Base-by-base conservation (phyloP, 2,797 vertebrate genomes). In the Parauchenoglanis ngamensis region DNA sequence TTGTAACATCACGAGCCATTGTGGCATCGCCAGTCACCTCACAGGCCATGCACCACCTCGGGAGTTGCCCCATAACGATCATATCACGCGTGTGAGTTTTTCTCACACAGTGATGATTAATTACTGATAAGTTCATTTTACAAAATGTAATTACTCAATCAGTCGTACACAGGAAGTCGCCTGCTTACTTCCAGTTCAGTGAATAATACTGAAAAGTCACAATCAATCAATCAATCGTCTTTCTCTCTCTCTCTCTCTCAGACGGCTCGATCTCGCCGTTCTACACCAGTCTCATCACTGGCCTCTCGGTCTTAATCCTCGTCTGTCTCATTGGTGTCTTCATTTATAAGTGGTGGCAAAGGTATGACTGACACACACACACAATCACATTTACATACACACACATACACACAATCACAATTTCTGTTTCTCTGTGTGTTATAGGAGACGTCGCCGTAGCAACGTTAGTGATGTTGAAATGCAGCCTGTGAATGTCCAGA, bases 401-500 rank as follows among this genome's bases (percentile, higher is more conserved):
- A 40, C 35, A 40, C 68, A 40, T 19, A 1, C 67, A 15, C 67
- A 17, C 31, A 70, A 67, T 28, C 65, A 61, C 23, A 0, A 0
- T 12, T 67, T 52, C 12, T 76, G 11, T 49, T 76, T 76, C 46
- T 76, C 46, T 52, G 25, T 76, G 6, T 1, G 3, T 46, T 25
- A 52, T 46, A 52, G 73, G 73, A 76, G 13, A 3, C 5, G 0
- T 49, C 23, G 2, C 72, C 11, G 1, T 49, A 40, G 12, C 40
- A 12, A 23, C 0, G 10, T 1, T 2, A n/a, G 1, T 0, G 23
- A 46, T 49, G 12, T 0, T n/a, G 21, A 49, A 75, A n/a, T 75
- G 44, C 11, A 49, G 10, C 0, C 44, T 15, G 1, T 46, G 3
- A 12, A 46, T 17, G 35, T 1, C 15, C 0, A 0, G 12, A 25